These are phyloP conservation scores for Amblyjoppa proteus DNA, from an alignment of 2,888 invertebrate species.

Conservation along the genomic window DNA sequence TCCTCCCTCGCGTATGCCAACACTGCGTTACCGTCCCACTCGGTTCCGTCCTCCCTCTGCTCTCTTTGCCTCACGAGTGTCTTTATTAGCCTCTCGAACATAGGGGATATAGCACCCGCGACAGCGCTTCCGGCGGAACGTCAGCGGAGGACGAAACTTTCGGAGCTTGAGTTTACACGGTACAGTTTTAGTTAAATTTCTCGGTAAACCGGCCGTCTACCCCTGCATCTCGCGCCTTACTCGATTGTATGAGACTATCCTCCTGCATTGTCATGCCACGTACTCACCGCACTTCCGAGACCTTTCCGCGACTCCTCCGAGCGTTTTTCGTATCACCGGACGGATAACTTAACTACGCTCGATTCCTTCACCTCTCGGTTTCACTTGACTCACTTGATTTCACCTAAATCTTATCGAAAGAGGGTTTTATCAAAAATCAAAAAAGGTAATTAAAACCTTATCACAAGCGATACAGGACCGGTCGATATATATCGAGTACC, in stretches of 20 bases:
- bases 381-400: too few relatives aligned
- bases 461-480: too few relatives aligned
- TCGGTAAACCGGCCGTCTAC: conserved; percentile 12
- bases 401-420: too few relatives aligned
- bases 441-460: too few relatives aligned
- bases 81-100: conserved; percentile 60
- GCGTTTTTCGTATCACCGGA: not conserved
- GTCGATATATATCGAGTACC: not conserved
- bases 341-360: not conserved
- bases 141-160: conserved; percentile 56
- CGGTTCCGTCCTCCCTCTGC: conserved; percentile 19
- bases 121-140: conserved; percentile 39
- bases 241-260: conserved; percentile 23
- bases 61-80: conserved; percentile 48
- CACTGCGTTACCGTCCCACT: conserved; percentile 24
- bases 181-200: conserved; percentile 58
- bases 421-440: too few relatives aligned
- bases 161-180: conserved; percentile 47
- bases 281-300: not conserved
- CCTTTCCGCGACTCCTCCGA: not conserved
- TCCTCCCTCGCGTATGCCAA: not conserved
- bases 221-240: not conserved
- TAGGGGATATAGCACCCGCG: conserved; percentile 4
- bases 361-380: too few relatives aligned
- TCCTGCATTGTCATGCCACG: not conserved